phyloP scores from a whole-genome alignment of 35 echinoderm and acorn worm genomes.

The Acanthaster planci region DNA sequence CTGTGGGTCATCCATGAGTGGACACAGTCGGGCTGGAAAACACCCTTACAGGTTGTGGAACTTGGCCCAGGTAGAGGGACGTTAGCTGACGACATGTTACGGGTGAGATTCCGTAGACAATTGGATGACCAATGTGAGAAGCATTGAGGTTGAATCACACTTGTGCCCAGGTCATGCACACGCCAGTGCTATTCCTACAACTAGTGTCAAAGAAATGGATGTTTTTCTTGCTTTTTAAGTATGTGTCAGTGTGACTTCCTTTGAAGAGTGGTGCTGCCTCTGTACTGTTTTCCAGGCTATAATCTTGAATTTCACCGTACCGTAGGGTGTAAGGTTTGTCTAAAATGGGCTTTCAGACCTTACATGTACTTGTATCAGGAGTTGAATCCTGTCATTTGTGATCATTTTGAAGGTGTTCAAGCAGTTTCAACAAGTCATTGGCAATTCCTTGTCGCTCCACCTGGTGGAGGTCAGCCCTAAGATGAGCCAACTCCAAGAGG shows the following conservation, averaged over 20 bases:
- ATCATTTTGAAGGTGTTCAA: constrained; percentile 62
- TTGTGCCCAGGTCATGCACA: not conserved
- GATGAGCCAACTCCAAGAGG: constrained; percentile 85
- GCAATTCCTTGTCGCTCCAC: constrained; percentile 80
- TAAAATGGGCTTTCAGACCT: too few species aligned
- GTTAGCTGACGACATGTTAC: constrained; percentile 88
- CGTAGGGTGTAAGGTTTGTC: too few species aligned
- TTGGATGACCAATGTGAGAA: too few species aligned
- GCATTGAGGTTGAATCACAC: not conserved
- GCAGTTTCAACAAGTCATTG: constrained; percentile 53
- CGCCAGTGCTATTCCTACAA: too few species aligned
- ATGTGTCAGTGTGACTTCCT: too few species aligned
- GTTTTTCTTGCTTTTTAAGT: too few species aligned
- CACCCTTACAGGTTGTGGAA: constrained; percentile 80
- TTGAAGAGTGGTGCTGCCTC: too few species aligned
- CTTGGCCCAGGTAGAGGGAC: constrained; percentile 96
- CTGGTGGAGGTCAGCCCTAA: constrained; percentile 93
- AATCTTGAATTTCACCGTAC: too few species aligned
- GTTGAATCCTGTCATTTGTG: not conserved
- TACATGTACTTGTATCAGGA: too few species aligned
- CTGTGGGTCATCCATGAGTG: constrained; percentile 97
- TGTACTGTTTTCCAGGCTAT: too few species aligned
- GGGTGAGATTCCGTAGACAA: constrained; percentile 57
- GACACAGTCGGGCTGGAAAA: constrained; percentile 64
- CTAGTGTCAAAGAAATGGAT: too few species aligned